phyloP scores from a whole-genome alignment of 1,140 invertebrate species.

The Cylas formicarius region DNA sequence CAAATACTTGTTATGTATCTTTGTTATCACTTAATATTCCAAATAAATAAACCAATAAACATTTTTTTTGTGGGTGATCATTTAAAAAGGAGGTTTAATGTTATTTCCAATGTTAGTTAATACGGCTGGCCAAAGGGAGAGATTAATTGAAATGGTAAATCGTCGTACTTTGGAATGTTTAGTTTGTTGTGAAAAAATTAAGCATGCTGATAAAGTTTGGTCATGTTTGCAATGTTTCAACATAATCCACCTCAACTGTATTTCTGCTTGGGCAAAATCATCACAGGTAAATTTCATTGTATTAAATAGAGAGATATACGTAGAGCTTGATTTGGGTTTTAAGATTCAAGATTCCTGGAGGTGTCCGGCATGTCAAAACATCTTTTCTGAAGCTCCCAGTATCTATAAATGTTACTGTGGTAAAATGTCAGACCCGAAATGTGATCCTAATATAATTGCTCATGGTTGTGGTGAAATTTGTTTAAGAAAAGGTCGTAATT shows the following conservation, averaged over 20 bases:
- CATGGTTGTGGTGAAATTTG: slow-evolving; percentile 88
- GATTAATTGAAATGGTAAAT: slow-evolving; percentile 72
- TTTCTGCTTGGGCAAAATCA: slow-evolving; percentile 82
- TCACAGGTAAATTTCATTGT: slow-evolving; percentile 47
- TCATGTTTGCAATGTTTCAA: slow-evolving; percentile 85
- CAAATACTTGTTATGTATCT: not conserved
- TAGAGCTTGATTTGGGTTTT: not conserved
- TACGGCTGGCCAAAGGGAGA: slow-evolving; percentile 60
- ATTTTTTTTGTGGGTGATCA: not conserved
- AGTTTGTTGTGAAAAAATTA: slow-evolving; percentile 83
- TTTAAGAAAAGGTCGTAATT: slow-evolving; percentile 55
- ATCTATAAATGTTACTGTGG: slow-evolving; percentile 82
- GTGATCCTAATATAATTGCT: slow-evolving; percentile 50
- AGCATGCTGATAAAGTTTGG: slow-evolving; percentile 76
- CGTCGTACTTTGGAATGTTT: slow-evolving; percentile 78
- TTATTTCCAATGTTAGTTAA: not conserved
- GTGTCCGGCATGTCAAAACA: slow-evolving; percentile 85
- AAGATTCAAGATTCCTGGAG: slow-evolving; percentile 75
- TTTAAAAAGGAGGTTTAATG: not conserved
- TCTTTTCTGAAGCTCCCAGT: slow-evolving; percentile 56
- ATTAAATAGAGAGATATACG: not conserved
- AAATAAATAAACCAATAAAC: not conserved
- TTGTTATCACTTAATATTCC: not conserved
- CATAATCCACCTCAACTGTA: slow-evolving; percentile 83
- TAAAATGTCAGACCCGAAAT: slow-evolving; percentile 61